phyloP scores from a whole-genome alignment of 2,113 vertebrate species.

The Thomomys bottae region DNA sequence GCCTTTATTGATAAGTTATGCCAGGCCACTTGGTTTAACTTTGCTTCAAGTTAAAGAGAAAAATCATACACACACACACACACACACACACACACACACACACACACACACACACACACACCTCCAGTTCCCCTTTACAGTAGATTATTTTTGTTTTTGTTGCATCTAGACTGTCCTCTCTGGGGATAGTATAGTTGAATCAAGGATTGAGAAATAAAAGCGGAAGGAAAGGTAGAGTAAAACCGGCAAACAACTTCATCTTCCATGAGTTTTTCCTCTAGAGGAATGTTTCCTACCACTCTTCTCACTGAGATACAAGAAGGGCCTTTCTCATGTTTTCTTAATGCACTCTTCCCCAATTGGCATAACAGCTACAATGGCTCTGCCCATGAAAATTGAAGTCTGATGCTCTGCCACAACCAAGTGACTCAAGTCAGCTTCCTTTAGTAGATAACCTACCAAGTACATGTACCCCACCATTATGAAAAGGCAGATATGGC shows the following conservation, averaged over 20 bases:
- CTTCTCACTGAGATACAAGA: not conserved
- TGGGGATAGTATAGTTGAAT: no score
- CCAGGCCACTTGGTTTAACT: not conserved
- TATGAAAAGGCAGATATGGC: not conserved
- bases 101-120: not conserved
- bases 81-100: not conserved
- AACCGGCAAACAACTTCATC: fast-evolving
- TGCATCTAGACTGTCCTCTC: not conserved
- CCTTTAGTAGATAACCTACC: not conserved
- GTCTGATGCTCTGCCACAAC: not conserved
- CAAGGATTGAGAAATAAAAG: not conserved
- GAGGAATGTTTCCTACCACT: not conserved
- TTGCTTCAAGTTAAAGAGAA: not conserved
- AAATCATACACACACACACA: not conserved
- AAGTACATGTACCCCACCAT: not conserved
- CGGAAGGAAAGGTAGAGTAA: not conserved
- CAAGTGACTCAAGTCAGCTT: not conserved
- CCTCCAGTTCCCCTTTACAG: not conserved
- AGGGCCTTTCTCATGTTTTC: not conserved
- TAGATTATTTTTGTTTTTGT: no score
- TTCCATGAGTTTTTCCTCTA: not conserved
- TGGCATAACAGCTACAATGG: not conserved
- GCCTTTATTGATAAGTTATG: not conserved
- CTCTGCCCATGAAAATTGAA: not conserved
- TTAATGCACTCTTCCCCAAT: not conserved